Evolutionary conservation across 2,113 vertebrate genomes (phyloP), one percentile per base, ranked within the genome.

Genomic region (Malurus melanocephalus): DNA sequence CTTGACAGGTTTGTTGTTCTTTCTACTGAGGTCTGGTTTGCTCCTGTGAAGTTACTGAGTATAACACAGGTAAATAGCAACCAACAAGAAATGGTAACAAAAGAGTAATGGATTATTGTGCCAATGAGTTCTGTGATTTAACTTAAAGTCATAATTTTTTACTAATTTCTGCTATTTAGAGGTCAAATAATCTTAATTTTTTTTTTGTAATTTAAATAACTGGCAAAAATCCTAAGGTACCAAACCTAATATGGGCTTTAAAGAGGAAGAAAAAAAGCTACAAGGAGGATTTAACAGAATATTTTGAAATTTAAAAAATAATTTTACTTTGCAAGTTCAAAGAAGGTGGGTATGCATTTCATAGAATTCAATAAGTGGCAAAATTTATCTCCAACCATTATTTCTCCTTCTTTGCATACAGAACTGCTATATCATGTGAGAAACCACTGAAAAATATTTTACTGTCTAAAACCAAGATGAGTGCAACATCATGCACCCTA

Each of bases 201-300:
- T 28, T 4, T 45, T 88, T 24, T 23, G 6, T 6, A 53, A 57
- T 40, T 62, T 49, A 68, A 59, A 62, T 27, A 62, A 40, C 2
- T 42, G 18, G 16, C 45, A 20, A 3, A 75, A 62, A 22, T 67
- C 4, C 22, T 75, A 38, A 56, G 38, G 20, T 18, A 67, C 11
- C 10, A 67, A 53, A 5, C 30, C 5, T 56, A 60, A 75, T 45
- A 40, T 1, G 1, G 19, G 11, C 4, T 40, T 52, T 14, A 16
- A 21, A 22, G 3, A 6, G 6, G 2, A 4, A 1, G 0, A 8
- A 5, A 10, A 42, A 43, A 24, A 74, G 13, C 7, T 79, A 69
- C 4, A 10, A 77, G 27, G 5, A 87, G 5, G 4, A 42, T 53
- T 66, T 49, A 28, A 35, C 5, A 30, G 42, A 71, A 56, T 32